These are phyloP conservation scores for Naja naja DNA, from an alignment of 2,113 vertebrate species.

Conservation along the genomic window DNA sequence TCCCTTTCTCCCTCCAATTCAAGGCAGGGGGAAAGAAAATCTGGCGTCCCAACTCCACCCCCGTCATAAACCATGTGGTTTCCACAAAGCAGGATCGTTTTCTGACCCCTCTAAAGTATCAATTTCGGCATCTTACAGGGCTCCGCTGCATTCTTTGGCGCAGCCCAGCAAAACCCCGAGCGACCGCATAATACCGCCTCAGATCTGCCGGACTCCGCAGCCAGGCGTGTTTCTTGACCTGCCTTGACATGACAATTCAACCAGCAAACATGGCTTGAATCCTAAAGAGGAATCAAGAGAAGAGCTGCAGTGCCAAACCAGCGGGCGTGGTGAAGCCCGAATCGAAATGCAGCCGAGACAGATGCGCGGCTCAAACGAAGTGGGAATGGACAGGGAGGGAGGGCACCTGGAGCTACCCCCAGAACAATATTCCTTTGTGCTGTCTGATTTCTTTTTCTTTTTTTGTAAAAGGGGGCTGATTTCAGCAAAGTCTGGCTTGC, in stretches of 20 bases:
- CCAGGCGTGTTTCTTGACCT: slow-evolving; percentile 74
- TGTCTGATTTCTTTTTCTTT: slow-evolving; percentile 36
- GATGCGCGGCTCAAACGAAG: slow-evolving; percentile 37
- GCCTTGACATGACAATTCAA: slow-evolving; percentile 72
- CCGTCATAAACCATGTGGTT: slow-evolving; percentile 28
- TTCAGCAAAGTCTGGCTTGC: not conserved
- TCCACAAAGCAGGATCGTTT: slow-evolving; percentile 20
- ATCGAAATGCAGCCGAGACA: slow-evolving; percentile 48
- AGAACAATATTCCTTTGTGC: slow-evolving; percentile 53
- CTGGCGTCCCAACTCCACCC: not conserved
- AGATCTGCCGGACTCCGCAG: slow-evolving; percentile 46
- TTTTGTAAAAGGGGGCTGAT: not conserved
- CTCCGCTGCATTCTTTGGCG: slow-evolving; percentile 75
- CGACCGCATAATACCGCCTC: slow-evolving; percentile 76
- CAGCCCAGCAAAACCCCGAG: slow-evolving; percentile 71
- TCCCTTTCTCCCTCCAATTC: not conserved
- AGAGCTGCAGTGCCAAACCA: not conserved
- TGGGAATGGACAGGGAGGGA: slow-evolving; percentile 34
- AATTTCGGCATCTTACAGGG: not conserved
- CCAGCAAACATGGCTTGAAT: slow-evolving; percentile 39
- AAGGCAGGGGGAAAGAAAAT: not conserved
- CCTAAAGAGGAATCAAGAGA: slow-evolving; percentile 50
- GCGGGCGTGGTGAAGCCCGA: slow-evolving; percentile 26
- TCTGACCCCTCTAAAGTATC: not conserved
- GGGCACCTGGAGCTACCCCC: slow-evolving; percentile 36